Base-by-base conservation (phyloP, 2,888 invertebrate genomes). In the Sylvicola cinctus region DNA sequence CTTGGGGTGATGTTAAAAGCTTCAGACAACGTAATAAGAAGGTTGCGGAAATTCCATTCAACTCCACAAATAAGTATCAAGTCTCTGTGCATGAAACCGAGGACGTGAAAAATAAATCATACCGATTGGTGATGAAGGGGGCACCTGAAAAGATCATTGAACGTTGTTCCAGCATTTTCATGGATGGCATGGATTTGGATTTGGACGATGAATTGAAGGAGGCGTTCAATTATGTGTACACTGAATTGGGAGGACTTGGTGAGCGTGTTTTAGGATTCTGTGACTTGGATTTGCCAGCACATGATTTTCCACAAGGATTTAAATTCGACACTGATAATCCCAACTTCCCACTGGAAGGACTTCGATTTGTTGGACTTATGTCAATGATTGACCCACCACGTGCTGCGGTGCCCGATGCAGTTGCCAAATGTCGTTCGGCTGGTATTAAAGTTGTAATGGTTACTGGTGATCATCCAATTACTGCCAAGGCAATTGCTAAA, bases 341-440 rank as follows among this genome's bases (percentile, higher is more conserved):
- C 44, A 91, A 91, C 63, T 93, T 93, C 72, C 88, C 85, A 25
- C 61, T 80, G 42, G 80, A 80, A 38, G 79, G 79, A 50, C 72
- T 93, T 34, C 73, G 93, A 43, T 95, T 95, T 58, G 85, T 93
- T 35, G 95, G 93, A 34, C 72, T 95, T 20, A 90, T 95, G 84
- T 90, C 91, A 43, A 91, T 95, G 91, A 93, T 95, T 63, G 95
- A 95, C 63, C 95, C 95, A 35, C 95, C 95, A 12, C 70, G 95
- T 47, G 90, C 91, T 44, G 91, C 91, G 50, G 95, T 95, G 41
- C 93, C 93, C 12, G 91, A 93, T 56, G 95, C 95, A 42, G 93
- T 95, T 4, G 87, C 85, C 49, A 93, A 91, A 61, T 95, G 95
- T 63, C 75, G 93, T 49, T 87, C 87, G 44, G 95, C 93, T 52